Evolutionary conservation across 2,888 invertebrate genomes (phyloP), one percentile per base, ranked within the genome.

Genomic region (Rhodophaea formosa): DNA sequence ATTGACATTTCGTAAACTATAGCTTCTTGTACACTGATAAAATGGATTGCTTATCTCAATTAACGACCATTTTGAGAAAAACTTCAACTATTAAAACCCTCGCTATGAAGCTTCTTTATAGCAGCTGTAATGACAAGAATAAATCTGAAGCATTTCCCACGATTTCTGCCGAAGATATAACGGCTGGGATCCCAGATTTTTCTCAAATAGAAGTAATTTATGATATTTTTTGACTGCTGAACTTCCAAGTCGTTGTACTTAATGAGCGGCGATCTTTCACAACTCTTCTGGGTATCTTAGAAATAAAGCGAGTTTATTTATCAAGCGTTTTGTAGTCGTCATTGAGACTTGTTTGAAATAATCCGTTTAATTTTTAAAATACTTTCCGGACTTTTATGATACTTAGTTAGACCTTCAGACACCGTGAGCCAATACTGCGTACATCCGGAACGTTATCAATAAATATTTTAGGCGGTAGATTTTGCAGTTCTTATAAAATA

Each of bases 161-260:
- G 10, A 51, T 16, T 12, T 35, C 51, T 51, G 51, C 8, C 0
- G 7, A 32, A 8, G 6, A 44, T 14, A 16, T 32, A 54, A 54
- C 32, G 35, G 16, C n/a, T 30, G 45, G 15, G 45, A 35, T 55
- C 17, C 32, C 45, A 55, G 45, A 55, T 46, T 55, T 35, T 54
- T 17, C 54, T 12, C n/a, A 53, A 42, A 53, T 32, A 55, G 46
- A 55, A 55, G 54, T 55, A 16, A 54, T 55, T 45, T 55, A 15
- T 45, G 10, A 35, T 15, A 55, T 55, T 55, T 55, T 46, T 30
- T 45, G 54, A 55, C 32, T 12, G 32, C 15, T 12, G 16, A n/a
- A 51, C 12, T 12, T 15, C 6, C 7, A 23, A 15, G 49, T 51
- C 51, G 17, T 51, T 51, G 39, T n/a, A 8, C 16, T 35, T 51